phyloP scores from a whole-genome alignment of 2,888 invertebrate species.

The Polyommatus iphigenia region DNA sequence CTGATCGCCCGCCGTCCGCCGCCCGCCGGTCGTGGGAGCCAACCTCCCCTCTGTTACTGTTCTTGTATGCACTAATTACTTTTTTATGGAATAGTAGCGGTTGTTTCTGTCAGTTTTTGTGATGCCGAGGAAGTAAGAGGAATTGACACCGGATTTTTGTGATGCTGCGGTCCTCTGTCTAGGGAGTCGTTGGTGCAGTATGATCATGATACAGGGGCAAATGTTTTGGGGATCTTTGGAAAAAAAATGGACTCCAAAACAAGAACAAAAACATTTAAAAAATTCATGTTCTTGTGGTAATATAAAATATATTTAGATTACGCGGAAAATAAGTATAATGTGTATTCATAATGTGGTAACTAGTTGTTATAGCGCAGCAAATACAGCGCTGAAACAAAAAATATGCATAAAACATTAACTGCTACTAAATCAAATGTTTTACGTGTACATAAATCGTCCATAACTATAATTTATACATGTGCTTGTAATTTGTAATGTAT shows the following conservation, averaged over 20 bases:
- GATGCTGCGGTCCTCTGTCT: not conserved
- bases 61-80: constrained; percentile 35
- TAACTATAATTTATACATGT: not conserved
- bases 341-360: not conserved
- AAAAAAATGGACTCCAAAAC: no score
- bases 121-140: not conserved
- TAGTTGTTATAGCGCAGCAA: not conserved
- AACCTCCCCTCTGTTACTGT: constrained; percentile 49
- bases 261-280: not conserved
- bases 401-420: constrained; percentile 14
- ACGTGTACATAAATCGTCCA: not conserved
- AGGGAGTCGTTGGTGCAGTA: not conserved
- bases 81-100: not conserved
- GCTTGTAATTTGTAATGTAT: constrained; percentile 9
- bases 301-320: not conserved
- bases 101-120: not conserved
- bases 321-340: not conserved
- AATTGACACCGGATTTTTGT: not conserved
- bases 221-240: not conserved
- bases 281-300: not conserved
- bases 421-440: not conserved
- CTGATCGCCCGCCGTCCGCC: constrained; percentile 70
- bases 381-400: not conserved
- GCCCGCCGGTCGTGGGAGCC: constrained; percentile 49
- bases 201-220: not conserved